Evolutionary conservation across 1,140 invertebrate species (phyloP).

Genomic region (Triops cancriformis): DNA sequence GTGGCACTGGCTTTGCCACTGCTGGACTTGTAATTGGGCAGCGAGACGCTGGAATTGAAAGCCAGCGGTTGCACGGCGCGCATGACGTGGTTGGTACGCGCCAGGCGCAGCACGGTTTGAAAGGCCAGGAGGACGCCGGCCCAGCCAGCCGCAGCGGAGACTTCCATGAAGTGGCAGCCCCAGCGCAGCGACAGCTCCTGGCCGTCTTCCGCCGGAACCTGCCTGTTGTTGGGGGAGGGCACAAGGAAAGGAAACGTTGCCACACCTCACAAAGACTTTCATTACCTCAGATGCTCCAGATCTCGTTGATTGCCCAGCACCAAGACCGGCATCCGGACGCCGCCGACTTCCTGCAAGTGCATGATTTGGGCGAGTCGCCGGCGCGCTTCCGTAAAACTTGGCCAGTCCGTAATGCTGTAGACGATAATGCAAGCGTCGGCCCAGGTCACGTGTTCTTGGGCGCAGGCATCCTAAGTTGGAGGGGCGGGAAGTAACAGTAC

Average conservation of each 20-base stretch:
- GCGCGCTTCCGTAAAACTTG: conserved; percentile 64
- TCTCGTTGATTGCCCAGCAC: conserved; percentile 73
- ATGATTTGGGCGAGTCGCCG: conserved; percentile 58
- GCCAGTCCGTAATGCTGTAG: conserved; percentile 66
- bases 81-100: background rate
- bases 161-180: conserved; percentile 76
- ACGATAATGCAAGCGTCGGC: conserved; percentile 74
- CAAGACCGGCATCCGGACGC: conserved; percentile 45
- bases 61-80: background rate
- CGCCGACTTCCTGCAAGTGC: conserved; percentile 39
- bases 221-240: conserved; percentile 40
- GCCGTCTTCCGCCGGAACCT: conserved; percentile 68
- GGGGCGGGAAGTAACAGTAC: too few relatives aligned
- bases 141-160: conserved; percentile 70
- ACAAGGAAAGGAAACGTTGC: conserved; percentile 35
- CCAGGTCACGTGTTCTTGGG: conserved; percentile 68
- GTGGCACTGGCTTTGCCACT: background rate
- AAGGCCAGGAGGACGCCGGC: conserved; percentile 69
- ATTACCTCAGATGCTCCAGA: conserved; percentile 67
- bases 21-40: background rate
- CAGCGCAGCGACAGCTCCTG: conserved; percentile 66
- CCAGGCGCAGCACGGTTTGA: conserved; percentile 50
- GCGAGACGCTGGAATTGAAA: background rate
- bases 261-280: conserved; percentile 32
- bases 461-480: conserved; percentile 47